These are phyloP conservation scores for Cataglyphis hispanica DNA, from an alignment of 1,140 invertebrate genomes.

Conservation along the genomic window DNA sequence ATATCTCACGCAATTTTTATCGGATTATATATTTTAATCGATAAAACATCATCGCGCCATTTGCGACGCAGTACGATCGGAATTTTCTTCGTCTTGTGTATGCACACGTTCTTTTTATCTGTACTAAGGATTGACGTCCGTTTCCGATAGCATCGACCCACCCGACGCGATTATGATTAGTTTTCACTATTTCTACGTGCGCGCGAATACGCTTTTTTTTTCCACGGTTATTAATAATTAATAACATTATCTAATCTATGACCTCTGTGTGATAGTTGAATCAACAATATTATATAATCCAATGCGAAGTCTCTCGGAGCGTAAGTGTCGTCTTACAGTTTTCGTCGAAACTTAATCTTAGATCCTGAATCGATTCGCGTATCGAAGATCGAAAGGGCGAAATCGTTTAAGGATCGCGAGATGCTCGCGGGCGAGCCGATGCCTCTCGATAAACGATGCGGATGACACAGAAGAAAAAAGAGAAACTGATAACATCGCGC, in stretches of 20 bases:
- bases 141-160: background rate
- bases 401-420: no score
- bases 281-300: slow-evolving; percentile 19
- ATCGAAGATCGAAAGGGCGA: background rate
- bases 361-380: background rate
- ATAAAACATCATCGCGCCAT: background rate
- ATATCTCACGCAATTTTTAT: background rate
- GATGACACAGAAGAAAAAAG: no score
- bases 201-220: background rate
- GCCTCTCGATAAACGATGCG: slow-evolving; percentile 9
- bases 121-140: background rate
- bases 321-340: background rate
- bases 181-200: background rate
- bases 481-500: slow-evolving; percentile 4
- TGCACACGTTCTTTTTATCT: background rate
- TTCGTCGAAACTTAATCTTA: background rate
- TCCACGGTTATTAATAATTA: slow-evolving; percentile 1
- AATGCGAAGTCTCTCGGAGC: background rate
- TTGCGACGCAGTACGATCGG: slow-evolving; percentile 30
- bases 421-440: background rate
- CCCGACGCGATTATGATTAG: background rate
- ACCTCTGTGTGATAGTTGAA: background rate
- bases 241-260: slow-evolving; percentile 35
- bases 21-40: slow-evolving; percentile 31
- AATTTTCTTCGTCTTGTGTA: background rate